Evolutionary conservation across 2,797 vertebrate genomes (phyloP), one percentile per base, ranked within the genome.

Genomic region (Onychomys torridus): DNA sequence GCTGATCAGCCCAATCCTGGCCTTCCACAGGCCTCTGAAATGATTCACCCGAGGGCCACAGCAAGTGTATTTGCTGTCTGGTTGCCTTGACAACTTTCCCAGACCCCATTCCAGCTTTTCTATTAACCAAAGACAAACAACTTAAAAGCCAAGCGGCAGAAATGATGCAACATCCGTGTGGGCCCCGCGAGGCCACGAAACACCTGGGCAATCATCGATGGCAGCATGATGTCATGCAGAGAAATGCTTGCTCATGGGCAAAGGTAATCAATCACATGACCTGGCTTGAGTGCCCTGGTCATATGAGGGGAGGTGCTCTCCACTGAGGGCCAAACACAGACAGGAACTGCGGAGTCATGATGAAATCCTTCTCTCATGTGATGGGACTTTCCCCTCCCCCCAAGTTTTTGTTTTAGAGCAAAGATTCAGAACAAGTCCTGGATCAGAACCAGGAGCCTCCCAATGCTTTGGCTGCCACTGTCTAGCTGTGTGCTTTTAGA

Each of bases 141-240:
- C 89, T 76, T 37, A 82, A 95, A 61, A 96, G 75, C 84, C 91
- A 92, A 75, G 67, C 46, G 81, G 55, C 88, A 73, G 95, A 14
- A 61, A 78, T 98, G 98, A 98, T 92, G 97, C 77, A 98, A 98
- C 96, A 91, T 96, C 95, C 57, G 21, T 75, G 90, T 52, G 85
- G 55, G 93, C 93, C 87, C 79, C 6, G 0, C 29, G 5, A 29
- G 97, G 97, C 94, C 77, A 6, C 84, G 98, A 97, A 98, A 97
- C 81, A 96, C 92, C 97, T 97, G 96, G 65, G 97, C 96, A 95
- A 96, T 93, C 94, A 71, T 65, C 67, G 89, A 43, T 71, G 71
- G 37, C 6, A 13, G 92, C 34, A 5, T 97, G 96, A 98, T 94
- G 96, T 93, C 98, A 98, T 1, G 0, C 0, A 0, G 83, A 97